These are phyloP conservation scores for Acleris literana DNA, from an alignment of 2,888 invertebrate genomes.

Conservation along the genomic window DNA sequence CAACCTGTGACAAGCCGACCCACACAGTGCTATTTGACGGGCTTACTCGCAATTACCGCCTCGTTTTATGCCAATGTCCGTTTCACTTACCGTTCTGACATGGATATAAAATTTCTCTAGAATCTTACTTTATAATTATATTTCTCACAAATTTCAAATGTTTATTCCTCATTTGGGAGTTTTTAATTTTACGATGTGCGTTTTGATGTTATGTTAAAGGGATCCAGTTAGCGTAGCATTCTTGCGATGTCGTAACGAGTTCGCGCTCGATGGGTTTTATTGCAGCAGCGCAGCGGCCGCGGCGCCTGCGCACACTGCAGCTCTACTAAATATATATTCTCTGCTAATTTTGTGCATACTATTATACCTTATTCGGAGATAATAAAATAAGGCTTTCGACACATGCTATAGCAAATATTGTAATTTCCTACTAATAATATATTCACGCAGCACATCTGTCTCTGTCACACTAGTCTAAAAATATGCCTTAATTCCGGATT, in stretches of 20 bases:
- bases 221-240: constrained; percentile 46
- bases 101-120: constrained; percentile 26
- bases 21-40: constrained; percentile 39
- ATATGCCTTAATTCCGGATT: constrained; percentile 19
- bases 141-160: constrained; percentile 3
- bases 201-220: constrained; percentile 21
- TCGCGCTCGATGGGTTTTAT: constrained; percentile 61
- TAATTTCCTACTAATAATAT: too few species aligned
- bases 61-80: constrained; percentile 35
- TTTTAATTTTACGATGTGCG: constrained; percentile 37
- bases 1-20: constrained; percentile 43
- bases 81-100: constrained; percentile 36
- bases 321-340: background rate
- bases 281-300: constrained; percentile 21
- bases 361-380: too few species aligned
- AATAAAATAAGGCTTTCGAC: too few species aligned
- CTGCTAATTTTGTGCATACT: constrained; percentile 4
- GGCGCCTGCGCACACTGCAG: constrained; percentile 2
- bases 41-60: constrained; percentile 35
- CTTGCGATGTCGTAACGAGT: constrained; percentile 57
- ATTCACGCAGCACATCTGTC: constrained; percentile 5
- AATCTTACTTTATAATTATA: constrained; percentile 12
- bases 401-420: too few species aligned
- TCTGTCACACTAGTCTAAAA: constrained; percentile 14
- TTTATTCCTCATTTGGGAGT: constrained; percentile 47